Evolutionary conservation across 2,888 invertebrate genomes (phyloP).

Genomic region (Epinotia bilunana): DNA sequence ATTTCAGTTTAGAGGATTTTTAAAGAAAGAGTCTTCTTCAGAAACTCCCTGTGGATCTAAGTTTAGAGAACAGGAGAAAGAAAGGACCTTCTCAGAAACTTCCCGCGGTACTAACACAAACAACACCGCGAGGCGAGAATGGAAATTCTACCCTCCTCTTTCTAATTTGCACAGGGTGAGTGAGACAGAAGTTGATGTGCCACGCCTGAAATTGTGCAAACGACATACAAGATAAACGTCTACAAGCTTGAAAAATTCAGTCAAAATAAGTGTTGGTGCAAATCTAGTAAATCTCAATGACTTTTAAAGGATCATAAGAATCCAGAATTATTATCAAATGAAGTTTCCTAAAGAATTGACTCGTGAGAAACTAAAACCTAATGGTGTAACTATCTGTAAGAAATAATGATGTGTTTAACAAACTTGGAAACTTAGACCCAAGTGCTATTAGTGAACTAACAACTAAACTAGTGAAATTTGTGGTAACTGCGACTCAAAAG

Average conservation of each 20-base stretch:
- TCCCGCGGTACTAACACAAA: conserved; percentile 81
- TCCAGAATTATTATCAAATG: background rate
- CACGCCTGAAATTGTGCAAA: no score
- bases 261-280: no score
- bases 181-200: no score
- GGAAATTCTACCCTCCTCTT: no score
- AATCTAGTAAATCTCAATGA: no score
- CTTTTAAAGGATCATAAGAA: background rate
- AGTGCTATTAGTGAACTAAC: background rate
- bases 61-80: background rate
- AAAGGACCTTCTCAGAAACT: background rate
- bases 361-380: background rate
- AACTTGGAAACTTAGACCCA: background rate
- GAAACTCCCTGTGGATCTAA: background rate
- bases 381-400: no score
- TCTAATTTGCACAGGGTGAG: no score
- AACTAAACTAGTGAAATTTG: background rate
- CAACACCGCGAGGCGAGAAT: no score
- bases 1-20: conserved; percentile 88
- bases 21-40: conserved; percentile 45
- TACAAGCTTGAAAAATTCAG: no score
- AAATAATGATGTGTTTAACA: background rate
- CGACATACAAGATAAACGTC: no score
- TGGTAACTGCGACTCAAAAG: conserved; percentile 4
- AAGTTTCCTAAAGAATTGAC: background rate